Conservation (phyloP, 2,113 vertebrate genomes). For the Burhinus bistriatus region DNA sequence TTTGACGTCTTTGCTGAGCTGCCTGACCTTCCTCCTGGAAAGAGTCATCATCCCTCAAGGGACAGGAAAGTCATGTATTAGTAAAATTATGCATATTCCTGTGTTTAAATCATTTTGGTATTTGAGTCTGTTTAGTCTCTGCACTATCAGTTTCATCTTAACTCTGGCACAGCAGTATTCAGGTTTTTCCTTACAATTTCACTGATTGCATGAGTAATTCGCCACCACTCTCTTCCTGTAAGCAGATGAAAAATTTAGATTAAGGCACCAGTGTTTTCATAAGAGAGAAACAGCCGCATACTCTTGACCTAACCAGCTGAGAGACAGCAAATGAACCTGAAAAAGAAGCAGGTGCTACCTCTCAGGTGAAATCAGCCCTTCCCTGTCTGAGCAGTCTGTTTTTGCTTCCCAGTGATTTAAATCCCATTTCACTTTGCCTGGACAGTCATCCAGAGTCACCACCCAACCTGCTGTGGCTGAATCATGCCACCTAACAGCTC, state of each 20-base stretch:
- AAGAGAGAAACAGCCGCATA: background rate
- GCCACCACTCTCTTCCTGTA: background rate
- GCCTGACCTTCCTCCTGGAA: background rate
- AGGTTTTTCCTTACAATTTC: background rate
- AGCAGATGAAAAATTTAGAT: background rate
- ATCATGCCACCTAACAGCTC: background rate
- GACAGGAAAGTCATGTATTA: background rate
- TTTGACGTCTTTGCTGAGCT: fast-evolving
- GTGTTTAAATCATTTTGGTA: background rate
- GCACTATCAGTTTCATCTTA: background rate
- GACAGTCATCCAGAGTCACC: background rate
- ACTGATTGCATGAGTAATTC: background rate
- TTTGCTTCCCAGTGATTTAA: background rate
- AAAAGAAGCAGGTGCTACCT: background rate
- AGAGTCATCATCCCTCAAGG: background rate
- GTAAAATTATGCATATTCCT: background rate
- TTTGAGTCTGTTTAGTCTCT: background rate
- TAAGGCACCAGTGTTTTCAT: background rate
- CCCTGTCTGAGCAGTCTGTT: background rate
- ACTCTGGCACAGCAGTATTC: background rate
- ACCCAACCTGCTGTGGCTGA: background rate
- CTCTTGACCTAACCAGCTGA: background rate
- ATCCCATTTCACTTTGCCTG: background rate
- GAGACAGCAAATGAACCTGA: background rate
- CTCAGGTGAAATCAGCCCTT: background rate